Percentiles rank a stretch among this genome's conserved stretches.
These are phyloP conservation scores for Zaprionus taronus DNA, from an alignment of 1,140 invertebrate genomes.

Conservation along the genomic window DNA sequence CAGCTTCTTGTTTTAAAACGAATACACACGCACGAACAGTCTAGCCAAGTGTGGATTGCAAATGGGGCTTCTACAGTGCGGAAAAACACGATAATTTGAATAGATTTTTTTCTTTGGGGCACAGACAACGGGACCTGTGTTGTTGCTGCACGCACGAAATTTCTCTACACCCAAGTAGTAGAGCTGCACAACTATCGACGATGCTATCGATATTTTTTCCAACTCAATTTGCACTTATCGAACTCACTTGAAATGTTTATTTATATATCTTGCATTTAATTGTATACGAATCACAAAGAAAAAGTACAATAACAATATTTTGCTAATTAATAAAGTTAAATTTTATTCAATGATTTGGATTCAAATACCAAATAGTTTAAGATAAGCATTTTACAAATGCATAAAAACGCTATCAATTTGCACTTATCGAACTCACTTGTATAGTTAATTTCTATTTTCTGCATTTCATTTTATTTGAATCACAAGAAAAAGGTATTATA, in stretches of 20 bases:
- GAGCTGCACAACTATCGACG: conserved; percentile 39
- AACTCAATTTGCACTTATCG: background rate
- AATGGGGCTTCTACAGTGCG: conserved; percentile 32
- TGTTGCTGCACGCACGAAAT: conserved; percentile 71
- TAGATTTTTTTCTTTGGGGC: conserved; percentile 47
- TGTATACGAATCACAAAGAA: background rate
- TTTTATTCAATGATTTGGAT: no score
- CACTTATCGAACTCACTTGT: background rate
- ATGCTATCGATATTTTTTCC: conserved; percentile 13
- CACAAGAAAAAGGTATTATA: background rate
- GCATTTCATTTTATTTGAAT: background rate
- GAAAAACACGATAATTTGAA: conserved; percentile 61
- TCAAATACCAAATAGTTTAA: no score
- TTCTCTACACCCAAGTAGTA: conserved; percentile 75
- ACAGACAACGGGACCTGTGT: conserved; percentile 57
- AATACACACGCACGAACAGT: conserved; percentile 22
- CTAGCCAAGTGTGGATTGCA: conserved; percentile 16
- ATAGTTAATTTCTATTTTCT: background rate
- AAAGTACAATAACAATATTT: background rate
- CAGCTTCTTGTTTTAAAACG: conserved; percentile 3
- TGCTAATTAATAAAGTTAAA: no score
- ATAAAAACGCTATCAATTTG: background rate
- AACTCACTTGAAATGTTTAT: background rate
- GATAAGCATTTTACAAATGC: no score
- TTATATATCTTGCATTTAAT: background rate